Percentiles rank a stretch among this genome's conserved stretches.
Evolutionary conservation across 2,797 vertebrate genomes (phyloP).

Genomic region (Nyctibius grandis): DNA sequence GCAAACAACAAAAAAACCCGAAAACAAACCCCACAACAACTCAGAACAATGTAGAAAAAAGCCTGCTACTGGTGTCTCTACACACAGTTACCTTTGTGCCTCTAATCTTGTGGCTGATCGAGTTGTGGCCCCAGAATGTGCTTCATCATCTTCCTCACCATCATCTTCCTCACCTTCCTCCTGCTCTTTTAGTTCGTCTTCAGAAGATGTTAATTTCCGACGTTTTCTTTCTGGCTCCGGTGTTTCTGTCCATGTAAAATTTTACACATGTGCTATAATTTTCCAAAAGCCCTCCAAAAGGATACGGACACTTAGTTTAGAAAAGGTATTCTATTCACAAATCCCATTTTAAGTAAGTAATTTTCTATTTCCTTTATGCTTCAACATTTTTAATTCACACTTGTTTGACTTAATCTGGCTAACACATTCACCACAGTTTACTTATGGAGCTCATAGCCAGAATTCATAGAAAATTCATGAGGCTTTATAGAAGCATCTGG

Average conservation of each 20-base stretch:
- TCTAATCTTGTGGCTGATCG: constrained; percentile 86
- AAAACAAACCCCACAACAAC: not conserved
- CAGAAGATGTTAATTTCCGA: constrained; percentile 65
- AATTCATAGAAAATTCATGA: constrained; percentile 62
- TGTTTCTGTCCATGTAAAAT: constrained; percentile 67
- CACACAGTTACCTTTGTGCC: constrained; percentile 83
- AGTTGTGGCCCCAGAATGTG: constrained; percentile 81
- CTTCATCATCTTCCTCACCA: constrained; percentile 77
- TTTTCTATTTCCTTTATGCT: constrained; percentile 70
- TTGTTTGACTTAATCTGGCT: constrained; percentile 75
- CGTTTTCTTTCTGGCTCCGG: constrained; percentile 75
- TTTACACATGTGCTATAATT: constrained; percentile 56
- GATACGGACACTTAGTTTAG: constrained; percentile 16
- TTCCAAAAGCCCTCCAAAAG: constrained; percentile 50
- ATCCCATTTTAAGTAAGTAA: constrained; percentile 48
- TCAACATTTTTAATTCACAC: constrained; percentile 61
- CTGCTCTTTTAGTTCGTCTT: constrained; percentile 68
- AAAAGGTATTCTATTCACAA: constrained; percentile 34
- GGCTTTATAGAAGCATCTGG: constrained; percentile 71
- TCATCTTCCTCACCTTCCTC: constrained; percentile 79
- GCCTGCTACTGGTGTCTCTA: not conserved
- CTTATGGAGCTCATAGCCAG: constrained; percentile 67
- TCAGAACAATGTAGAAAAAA: not conserved
- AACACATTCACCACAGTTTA: constrained; percentile 73
- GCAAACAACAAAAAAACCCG: not conserved